Conservation (phyloP, 2,797 vertebrate species). For the Sebastiscus tertius region DNA sequence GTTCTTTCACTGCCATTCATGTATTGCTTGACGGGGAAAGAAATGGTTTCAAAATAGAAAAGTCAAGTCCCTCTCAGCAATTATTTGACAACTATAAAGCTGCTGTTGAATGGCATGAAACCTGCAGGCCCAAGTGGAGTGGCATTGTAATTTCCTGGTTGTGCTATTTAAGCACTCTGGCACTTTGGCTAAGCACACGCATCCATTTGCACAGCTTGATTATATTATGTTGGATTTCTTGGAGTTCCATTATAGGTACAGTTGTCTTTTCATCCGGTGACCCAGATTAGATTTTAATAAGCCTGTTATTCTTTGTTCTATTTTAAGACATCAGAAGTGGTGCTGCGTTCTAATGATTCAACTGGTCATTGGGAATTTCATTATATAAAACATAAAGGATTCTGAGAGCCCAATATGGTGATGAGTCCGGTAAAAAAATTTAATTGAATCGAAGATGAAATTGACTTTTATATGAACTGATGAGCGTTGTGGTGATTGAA, state of each 20-base stretch:
- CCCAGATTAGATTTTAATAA: slow-evolving; percentile 36
- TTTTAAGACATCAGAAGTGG: slow-evolving; percentile 22
- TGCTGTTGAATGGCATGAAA: slow-evolving; percentile 36
- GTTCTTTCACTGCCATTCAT: slow-evolving; percentile 53
- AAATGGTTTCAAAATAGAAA: slow-evolving; percentile 64
- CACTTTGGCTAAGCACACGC: slow-evolving; percentile 4
- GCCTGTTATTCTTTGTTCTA: slow-evolving; percentile 23
- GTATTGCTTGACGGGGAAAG: slow-evolving; percentile 56
- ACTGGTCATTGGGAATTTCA: slow-evolving; percentile 40
- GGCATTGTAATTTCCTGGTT: slow-evolving; percentile 26
- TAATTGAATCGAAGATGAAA: background rate
- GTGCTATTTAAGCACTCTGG: slow-evolving; percentile 16
- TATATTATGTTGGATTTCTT: background rate
- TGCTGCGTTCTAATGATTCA: slow-evolving; percentile 1
- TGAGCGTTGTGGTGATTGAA: slow-evolving; percentile 3
- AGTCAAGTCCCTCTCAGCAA: slow-evolving; percentile 58
- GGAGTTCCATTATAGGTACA: slow-evolving; percentile 14
- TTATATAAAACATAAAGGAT: slow-evolving; percentile 26
- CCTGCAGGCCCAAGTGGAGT: slow-evolving; percentile 14
- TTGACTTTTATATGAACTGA: slow-evolving; percentile 19
- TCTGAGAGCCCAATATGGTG: background rate
- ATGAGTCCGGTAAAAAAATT: background rate
- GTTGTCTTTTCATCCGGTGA: slow-evolving; percentile 38
- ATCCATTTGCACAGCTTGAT: slow-evolving; percentile 5
- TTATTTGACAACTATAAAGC: slow-evolving; percentile 51